Conservation (phyloP, 2,888 invertebrate species). For the Cynaeus angustus region DNA sequence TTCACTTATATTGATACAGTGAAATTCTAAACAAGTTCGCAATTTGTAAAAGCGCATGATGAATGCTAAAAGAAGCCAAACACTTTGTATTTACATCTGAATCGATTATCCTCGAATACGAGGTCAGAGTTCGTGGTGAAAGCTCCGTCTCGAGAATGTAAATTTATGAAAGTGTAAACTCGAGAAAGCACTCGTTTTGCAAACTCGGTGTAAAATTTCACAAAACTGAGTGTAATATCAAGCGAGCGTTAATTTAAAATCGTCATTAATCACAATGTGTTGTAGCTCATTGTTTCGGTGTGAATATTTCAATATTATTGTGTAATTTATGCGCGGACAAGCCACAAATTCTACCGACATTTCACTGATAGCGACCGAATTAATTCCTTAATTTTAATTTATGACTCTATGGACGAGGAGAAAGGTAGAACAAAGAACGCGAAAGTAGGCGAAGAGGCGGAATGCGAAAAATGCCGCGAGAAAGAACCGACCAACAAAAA, state of each 20-base stretch:
- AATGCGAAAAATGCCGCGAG: neutral
- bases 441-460: constrained; percentile 8
- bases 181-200: constrained; percentile 43
- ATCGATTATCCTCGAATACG: constrained; percentile 37
- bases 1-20: constrained; percentile 13
- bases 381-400: constrained; percentile 36
- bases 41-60: constrained; percentile 8
- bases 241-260: constrained; percentile 34
- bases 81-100: constrained; percentile 27
- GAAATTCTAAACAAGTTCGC: constrained; percentile 11
- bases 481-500: too few relatives aligned
- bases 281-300: constrained; percentile 30
- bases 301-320: constrained; percentile 40
- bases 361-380: constrained; percentile 21
- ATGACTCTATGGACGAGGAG: neutral
- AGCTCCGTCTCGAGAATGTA: constrained; percentile 41
- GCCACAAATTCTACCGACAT: constrained; percentile 34
- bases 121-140: constrained; percentile 51
- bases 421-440: neutral
- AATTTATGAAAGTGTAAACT: constrained; percentile 48
- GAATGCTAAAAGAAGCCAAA: constrained; percentile 5
- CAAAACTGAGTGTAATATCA: constrained; percentile 38
- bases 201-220: constrained; percentile 33
- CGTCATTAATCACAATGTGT: constrained; percentile 32
- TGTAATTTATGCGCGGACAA: constrained; percentile 32